phyloP scores from a whole-genome alignment of 2,113 vertebrate genomes.

The Pachyramphus minor region DNA sequence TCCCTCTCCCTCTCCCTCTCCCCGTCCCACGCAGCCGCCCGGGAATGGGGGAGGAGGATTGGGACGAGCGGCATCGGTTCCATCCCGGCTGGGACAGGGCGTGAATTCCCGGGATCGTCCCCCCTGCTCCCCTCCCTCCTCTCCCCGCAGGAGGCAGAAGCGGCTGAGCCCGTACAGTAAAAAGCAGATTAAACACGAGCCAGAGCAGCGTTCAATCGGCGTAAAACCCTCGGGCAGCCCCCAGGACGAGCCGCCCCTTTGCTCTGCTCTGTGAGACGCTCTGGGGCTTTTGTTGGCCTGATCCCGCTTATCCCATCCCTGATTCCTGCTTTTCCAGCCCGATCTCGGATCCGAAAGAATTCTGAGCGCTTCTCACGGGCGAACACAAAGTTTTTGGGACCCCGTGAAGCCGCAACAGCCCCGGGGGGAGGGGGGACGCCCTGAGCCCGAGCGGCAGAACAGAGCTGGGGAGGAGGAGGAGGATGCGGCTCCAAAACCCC shows the following conservation, averaged over 20 bases:
- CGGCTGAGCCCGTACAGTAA: background rate
- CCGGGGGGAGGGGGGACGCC: background rate
- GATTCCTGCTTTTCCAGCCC: background rate
- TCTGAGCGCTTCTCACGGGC: accelerated
- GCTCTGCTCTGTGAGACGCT: background rate
- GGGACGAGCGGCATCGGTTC: background rate
- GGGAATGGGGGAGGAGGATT: background rate
- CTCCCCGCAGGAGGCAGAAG: background rate
- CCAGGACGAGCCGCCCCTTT: background rate
- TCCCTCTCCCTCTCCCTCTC: background rate
- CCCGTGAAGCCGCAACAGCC: background rate
- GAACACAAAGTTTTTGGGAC: background rate
- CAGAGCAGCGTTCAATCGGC: background rate
- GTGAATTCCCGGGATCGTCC: background rate
- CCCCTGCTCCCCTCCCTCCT: accelerated
- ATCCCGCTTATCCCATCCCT: background rate
- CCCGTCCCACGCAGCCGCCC: background rate
- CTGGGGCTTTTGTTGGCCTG: background rate
- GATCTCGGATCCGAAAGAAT: background rate
- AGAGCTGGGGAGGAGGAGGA: background rate
- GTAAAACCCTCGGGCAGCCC: background rate
- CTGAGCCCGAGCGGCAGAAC: background rate
- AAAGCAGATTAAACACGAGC: background rate
- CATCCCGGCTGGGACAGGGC: background rate
- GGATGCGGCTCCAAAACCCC: background rate